phyloP scores from a whole-genome alignment of 2,888 invertebrate species.

The Campoplex nolae region DNA sequence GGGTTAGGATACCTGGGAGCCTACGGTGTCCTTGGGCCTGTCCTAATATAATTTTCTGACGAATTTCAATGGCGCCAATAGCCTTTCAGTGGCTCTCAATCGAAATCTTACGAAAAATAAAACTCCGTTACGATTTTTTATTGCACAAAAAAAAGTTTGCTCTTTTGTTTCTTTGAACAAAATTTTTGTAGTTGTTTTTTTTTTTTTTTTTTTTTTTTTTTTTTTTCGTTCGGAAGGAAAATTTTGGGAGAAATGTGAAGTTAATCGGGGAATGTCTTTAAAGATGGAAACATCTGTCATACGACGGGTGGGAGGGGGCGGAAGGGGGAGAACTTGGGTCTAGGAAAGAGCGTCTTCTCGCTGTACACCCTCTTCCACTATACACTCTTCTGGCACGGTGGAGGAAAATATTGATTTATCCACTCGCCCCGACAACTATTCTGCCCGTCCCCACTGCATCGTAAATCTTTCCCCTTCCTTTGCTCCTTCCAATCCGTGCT shows the following conservation, averaged over 20 bases:
- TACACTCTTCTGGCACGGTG: slow-evolving; percentile 67
- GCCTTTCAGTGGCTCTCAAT: slow-evolving; percentile 58
- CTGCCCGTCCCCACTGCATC: slow-evolving; percentile 53
- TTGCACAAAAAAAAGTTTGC: not conserved
- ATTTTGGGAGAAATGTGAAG: not conserved
- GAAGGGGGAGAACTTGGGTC: not conserved
- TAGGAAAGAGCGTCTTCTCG: slow-evolving; percentile 28
- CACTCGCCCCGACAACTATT: slow-evolving; percentile 46
- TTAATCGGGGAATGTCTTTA: not conserved
- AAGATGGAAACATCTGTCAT: not conserved
- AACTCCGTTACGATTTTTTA: not conserved
- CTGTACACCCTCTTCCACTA: slow-evolving; percentile 33
- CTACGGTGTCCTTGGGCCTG: slow-evolving; percentile 66
- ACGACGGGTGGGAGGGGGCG: not conserved
- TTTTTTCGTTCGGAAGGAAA: not conserved
- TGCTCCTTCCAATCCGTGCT: not conserved
- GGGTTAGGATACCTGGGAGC: slow-evolving; percentile 65
- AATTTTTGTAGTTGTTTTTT: not conserved
- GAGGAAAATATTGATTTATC: slow-evolving; percentile 71
- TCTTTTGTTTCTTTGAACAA: not conserved
- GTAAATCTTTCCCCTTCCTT: slow-evolving; percentile 39
- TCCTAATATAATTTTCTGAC: slow-evolving; percentile 79
- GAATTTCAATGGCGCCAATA: slow-evolving; percentile 79
- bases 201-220: not conserved
- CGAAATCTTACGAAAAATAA: not conserved